Evolutionary conservation across 2,888 invertebrate species (phyloP).

Genomic region (Diaprepes abbreviatus): DNA sequence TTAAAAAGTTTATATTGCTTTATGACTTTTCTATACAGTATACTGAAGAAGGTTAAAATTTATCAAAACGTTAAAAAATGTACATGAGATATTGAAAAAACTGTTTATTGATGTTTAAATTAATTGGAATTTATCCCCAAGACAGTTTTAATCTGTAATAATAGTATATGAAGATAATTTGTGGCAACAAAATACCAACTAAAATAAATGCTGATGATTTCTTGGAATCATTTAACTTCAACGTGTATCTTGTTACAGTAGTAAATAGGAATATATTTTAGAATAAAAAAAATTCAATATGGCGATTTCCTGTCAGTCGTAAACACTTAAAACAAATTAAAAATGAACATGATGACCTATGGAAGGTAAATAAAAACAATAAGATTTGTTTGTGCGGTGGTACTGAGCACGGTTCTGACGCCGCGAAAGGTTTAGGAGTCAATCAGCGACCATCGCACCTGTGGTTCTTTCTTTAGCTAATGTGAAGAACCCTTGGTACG

Average conservation of each 20-base stretch:
- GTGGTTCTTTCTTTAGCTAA: slow-evolving; percentile 54
- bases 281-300: slow-evolving; percentile 14
- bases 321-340: slow-evolving; percentile 18
- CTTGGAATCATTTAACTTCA: not conserved
- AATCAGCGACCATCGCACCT: slow-evolving; percentile 58
- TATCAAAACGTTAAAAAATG: no score
- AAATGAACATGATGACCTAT: slow-evolving; percentile 29
- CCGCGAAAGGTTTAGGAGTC: slow-evolving; percentile 61
- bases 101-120: no score
- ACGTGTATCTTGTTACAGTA: not conserved
- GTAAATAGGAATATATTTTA: slow-evolving; percentile 3
- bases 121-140: no score
- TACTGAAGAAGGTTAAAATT: no score
- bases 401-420: slow-evolving; percentile 72
- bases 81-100: no score
- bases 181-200: no score
- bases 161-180: no score
- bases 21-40: no score
- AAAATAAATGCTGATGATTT: no score
- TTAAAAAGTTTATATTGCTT: no score
- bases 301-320: slow-evolving; percentile 14
- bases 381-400: slow-evolving; percentile 54
- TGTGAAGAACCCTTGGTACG: slow-evolving; percentile 44
- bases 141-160: no score
- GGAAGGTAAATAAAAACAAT: slow-evolving; percentile 38